Evolutionary conservation across 2,888 invertebrate species (phyloP), one percentile per base, ranked within the genome.

Genomic region (Ceraclea dissimilis): DNA sequence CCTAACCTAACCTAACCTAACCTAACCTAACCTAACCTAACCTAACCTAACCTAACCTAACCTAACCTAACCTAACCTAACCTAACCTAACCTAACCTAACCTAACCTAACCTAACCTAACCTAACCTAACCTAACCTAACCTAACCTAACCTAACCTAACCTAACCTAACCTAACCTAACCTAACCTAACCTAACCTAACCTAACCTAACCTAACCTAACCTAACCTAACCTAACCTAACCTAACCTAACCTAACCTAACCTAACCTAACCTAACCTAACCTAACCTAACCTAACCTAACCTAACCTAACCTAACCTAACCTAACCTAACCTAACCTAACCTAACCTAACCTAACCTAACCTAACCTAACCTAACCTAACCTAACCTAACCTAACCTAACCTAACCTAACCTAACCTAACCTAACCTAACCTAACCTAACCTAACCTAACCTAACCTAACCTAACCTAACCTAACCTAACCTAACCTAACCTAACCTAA

Each of bases 221-320:
- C 17, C 51, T 20, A 19, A 51, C 17, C 51, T 39, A 39, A 51
- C 34, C 51, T 39, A 39, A 51, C 34, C 51, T 39, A 39, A 51
- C 34, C 39, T 31, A 33, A 54, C 48, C 54, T 49, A 49, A 54
- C 48, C 54, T 49, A 49, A 54, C 48, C 54, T 49, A 49, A 54
- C 48, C 54, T 49, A 49, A 54, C 48, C 54, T 54, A 49, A 54
- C 54, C 54, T 54, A 54, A 54, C 54, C 49, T n/a, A 44, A 31
- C 31, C 44, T 54, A 54, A 54, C 54, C 54, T 54, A 54, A 54
- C 54, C 54, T 54, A 54, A 54, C 54, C 51, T 51, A 63, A 61
- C 61, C 17, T 31, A 31, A 44, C 44, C 44, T 44, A 44, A 44
- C 44, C 44, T 44, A 44, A 44, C 61, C 31, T 60, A 61, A 63